Base-by-base conservation (phyloP, 2,113 vertebrate genomes). In the Zingel zingel region DNA sequence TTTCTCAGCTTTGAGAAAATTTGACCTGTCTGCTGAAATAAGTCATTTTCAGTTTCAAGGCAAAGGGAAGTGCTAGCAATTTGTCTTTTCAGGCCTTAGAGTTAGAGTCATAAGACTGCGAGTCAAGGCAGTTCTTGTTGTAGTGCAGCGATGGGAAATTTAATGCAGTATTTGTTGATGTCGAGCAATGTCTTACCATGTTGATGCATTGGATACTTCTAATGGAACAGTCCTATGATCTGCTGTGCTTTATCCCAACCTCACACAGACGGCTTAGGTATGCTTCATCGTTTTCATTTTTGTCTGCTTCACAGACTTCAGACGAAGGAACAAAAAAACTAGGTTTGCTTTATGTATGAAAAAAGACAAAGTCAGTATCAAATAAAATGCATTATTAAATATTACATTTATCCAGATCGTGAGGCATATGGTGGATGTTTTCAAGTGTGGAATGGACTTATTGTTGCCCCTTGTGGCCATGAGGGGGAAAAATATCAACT, bases 11-110 rank as follows among this genome's bases (percentile, higher is more conserved):
- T 48, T 21, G 23, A 73, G 56, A 61, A 21, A 48, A 15, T 33
- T 47, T 48, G 30, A 63, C 58, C 45, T 7, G 5, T 12, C 0
- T 54, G 23, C 6, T 33, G 33, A 64, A 63, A 65, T 11, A 51
- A 39, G 48, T 76, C 1, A 53, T 59, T 80, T 56, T 65, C 1
- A 30, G 12, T 25, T 71, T 79, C 25, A 83, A 71, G 59, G 59
- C 47, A 47, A 76, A 63, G 4, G 67, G 56, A 83, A 77, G 23
- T 68, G 39, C 7, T 43, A 2, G 56, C 36, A 72, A 53, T 73
- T n/a, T 73, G 39, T 25, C 45, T 54, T 58, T 81, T 57, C 23
- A 57, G 39, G 21, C 48, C 18, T 47, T 64, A 64, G 25, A 50
- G 50, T 58, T 23, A 21, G 21, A 30, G 36, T 73, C 59, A 58